Conservation (phyloP, 2,888 invertebrate species). For the Aphidius colemani region DNA sequence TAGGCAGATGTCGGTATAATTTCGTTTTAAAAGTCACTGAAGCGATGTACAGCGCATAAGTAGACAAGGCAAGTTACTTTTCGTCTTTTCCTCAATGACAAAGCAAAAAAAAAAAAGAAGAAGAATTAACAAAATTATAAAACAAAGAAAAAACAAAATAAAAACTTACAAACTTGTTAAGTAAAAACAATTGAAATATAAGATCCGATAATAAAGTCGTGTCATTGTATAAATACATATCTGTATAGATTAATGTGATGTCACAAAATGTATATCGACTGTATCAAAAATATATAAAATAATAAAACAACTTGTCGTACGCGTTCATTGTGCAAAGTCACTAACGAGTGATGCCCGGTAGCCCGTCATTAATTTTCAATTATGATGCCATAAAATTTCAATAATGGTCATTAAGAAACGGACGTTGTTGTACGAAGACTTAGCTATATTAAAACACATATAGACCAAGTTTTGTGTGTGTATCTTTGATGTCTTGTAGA, state of each 20-base stretch:
- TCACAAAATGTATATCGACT: too few relatives aligned
- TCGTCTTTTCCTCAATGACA: conserved; percentile 45
- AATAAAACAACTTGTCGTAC: too few relatives aligned
- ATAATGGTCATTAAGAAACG: conserved; percentile 59
- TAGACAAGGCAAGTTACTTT: conserved; percentile 59
- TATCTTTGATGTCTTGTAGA: too few relatives aligned
- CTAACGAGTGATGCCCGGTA: conserved; percentile 48
- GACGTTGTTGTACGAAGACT: conserved; percentile 50
- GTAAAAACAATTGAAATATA: too few relatives aligned
- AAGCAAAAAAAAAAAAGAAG: conserved; percentile 5
- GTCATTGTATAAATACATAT: too few relatives aligned
- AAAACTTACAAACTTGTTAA: not conserved
- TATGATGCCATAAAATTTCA: conserved; percentile 60
- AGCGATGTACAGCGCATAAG: conserved; percentile 57
- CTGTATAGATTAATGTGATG: too few relatives aligned
- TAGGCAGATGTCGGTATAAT: conserved; percentile 59
- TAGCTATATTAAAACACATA: conserved; percentile 32
- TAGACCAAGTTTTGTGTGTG: conserved; percentile 23
- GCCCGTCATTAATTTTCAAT: conserved; percentile 58
- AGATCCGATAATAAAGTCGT: too few relatives aligned
- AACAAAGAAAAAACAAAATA: too few relatives aligned
- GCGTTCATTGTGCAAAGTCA: conserved; percentile 39
- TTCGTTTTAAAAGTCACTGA: conserved; percentile 57
- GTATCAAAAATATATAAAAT: too few relatives aligned
- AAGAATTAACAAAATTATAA: too few relatives aligned